Evolutionary conservation across 2,888 invertebrate species (phyloP), one percentile per base, ranked within the genome.

Genomic region (Drosophila robusta): DNA sequence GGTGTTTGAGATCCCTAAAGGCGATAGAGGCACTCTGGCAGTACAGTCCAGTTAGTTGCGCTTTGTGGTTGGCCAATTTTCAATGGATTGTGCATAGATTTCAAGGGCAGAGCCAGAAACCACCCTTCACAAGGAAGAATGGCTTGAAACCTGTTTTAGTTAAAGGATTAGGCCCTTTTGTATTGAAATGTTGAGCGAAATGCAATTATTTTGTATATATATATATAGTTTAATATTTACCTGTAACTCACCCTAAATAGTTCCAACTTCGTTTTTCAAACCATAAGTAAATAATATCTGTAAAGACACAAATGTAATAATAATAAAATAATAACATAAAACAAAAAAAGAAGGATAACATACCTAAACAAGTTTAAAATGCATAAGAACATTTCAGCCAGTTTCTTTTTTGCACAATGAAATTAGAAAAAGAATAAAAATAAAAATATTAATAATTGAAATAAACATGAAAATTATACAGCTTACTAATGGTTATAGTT

Each of bases 31-130:
- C 36, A 49, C 64, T 36, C n/a, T 42, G 34, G 26, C 47, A 67
- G 81, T 82, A 85, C 82, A 85, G 82, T 81, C 67, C 75, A 70
- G 68, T 63, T 64, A 51, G 69, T 5, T 77, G 56, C 63, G 50
- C 47, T 64, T 78, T 87, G 82, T 85, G 85, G 87, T 81, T 78
- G 77, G 70, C 72, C 66, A 65, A 76, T 64, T 68, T 66, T 75
- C 47, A 56, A 52, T 47, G n/a, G 42, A 34, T 52, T 56, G 16
- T 62, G 63, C 46, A 46, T 26, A 7, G 38, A 56, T 63, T 79
- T 82, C 75, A 78, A 80, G 78, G 84, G 6, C 77, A 64, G 39
- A 58, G 41, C 14, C 44, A 3, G 11, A 77, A 78, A 36, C 63
- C 69, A 75, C 75, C 78, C 74, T 38, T 29, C 34, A n/a, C n/a